Evolutionary conservation across 2,797 vertebrate genomes (phyloP).

Genomic region (Enteromius unitaeniatus): DNA sequence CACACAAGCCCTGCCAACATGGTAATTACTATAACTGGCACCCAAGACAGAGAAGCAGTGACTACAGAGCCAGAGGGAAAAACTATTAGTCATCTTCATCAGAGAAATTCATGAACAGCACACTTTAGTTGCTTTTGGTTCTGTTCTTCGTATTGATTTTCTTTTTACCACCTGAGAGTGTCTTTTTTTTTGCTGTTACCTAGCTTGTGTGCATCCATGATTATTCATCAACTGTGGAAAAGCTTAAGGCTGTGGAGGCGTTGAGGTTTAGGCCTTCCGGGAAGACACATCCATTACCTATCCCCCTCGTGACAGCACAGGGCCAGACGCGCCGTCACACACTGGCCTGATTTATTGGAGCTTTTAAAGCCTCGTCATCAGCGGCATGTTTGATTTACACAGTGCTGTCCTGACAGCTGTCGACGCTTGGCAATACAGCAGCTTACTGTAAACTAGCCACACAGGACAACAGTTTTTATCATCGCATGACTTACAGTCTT

Average conservation of each 20-base stretch:
- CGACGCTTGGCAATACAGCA: slow-evolving; percentile 22
- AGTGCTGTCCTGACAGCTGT: slow-evolving; percentile 47
- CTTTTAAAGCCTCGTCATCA: slow-evolving; percentile 61
- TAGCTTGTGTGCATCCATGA: slow-evolving; percentile 32
- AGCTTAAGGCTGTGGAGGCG: background rate
- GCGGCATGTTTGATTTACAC: slow-evolving; percentile 52
- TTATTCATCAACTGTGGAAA: slow-evolving; percentile 36
- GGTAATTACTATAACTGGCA: slow-evolving; percentile 55
- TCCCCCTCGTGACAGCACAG: slow-evolving; percentile 9
- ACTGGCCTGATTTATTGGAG: slow-evolving; percentile 56
- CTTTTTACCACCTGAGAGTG: slow-evolving; percentile 10
- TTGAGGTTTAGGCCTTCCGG: slow-evolving; percentile 27
- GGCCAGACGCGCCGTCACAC: slow-evolving; percentile 28
- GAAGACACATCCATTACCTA: slow-evolving; percentile 50
- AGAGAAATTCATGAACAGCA: slow-evolving; percentile 25
- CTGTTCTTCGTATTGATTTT: slow-evolving; percentile 19
- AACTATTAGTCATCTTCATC: slow-evolving; percentile 31
- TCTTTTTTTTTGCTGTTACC: slow-evolving; percentile 29
- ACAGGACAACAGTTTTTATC: slow-evolving; percentile 23
- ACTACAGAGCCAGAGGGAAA: slow-evolving; percentile 27
- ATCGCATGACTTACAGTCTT: slow-evolving; percentile 18
- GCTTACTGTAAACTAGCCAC: slow-evolving; percentile 44
- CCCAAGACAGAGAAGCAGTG: slow-evolving; percentile 35
- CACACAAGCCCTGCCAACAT: slow-evolving; percentile 46
- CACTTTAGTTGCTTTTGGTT: background rate